Evolutionary conservation across 2,113 vertebrate genomes (phyloP), one percentile per base, ranked within the genome.

Genomic region (Antechinus stuartii): DNA sequence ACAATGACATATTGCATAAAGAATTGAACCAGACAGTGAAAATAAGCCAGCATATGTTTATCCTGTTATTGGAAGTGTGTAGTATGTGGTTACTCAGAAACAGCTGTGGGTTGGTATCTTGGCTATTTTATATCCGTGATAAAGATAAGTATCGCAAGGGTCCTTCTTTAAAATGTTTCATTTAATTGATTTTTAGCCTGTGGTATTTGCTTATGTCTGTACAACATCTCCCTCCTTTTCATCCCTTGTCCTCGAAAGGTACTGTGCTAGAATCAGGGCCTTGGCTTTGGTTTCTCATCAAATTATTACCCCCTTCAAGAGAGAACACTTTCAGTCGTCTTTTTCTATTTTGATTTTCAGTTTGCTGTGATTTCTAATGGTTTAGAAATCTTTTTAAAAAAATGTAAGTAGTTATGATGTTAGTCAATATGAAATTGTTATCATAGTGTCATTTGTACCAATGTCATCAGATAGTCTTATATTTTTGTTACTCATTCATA

Each of bases 281-380:
- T 54, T 89, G 52, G 84, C 91, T 97, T 95, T 96, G 91, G 96
- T 96, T 97, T 98, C 95, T 94, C 96, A 94, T 95, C 61, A 90
- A 68, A 16, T 68, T 93, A 94, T 94, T 91, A 54, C 94, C 84
- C 95, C 84, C 96, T 92, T 91, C 1, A 35, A 91, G 92, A 95
- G 95, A 95, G 93, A 95, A 94, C 95, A 94, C 96, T 96, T 95
- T 61, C 91, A 95, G 94, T 97, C 89, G 94, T 91, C 35, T 95
- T 91, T 94, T 90, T 97, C 92, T 92, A 93, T 9, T 94, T 95
- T 92, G 96, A 93, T 96, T 94, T 94, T 89, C 91, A 96, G 93
- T 96, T 96, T 97, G 26, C 94, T 94, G 61, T 95, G 95, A 94
- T 93, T 76, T 96, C 84, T 94, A 90, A n/a, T 94, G 95, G 91